A percentile compares a stretch with the other conserved stretches of the same genome.
Evolutionary conservation across 1,140 invertebrate species (phyloP).

Genomic region (Coelopa frigida): DNA sequence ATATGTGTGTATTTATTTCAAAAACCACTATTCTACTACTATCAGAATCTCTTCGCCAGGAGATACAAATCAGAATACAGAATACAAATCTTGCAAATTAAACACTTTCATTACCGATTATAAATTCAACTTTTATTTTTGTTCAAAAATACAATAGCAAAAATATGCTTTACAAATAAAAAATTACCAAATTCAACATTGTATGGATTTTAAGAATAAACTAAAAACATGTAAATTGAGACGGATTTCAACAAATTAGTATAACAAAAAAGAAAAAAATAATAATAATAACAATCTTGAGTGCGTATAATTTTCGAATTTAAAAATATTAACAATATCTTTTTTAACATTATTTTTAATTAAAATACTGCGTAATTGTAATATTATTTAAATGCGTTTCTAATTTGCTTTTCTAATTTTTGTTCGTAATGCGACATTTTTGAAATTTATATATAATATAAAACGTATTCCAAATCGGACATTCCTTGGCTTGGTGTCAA

Average conservation of each 20-base stretch:
- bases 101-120: too few species aligned
- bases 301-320: too few species aligned
- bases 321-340: too few species aligned
- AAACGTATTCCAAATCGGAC: slow-evolving; percentile 13
- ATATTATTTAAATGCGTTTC: background rate
- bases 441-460: slow-evolving; percentile 25
- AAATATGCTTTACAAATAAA: background rate
- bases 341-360: too few species aligned
- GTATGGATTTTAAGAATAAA: background rate
- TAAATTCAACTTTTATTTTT: too few species aligned
- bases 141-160: too few species aligned
- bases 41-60: background rate
- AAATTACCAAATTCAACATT: background rate
- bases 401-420: slow-evolving; percentile 4
- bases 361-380: slow-evolving; percentile 6
- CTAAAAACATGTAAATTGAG: slow-evolving; percentile 4
- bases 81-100: slow-evolving; percentile 1
- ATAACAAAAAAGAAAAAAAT: background rate
- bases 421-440: slow-evolving; percentile 27
- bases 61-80: background rate
- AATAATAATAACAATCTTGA: slow-evolving; percentile 2
- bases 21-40: background rate
- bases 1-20: slow-evolving; percentile 1
- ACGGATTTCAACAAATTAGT: background rate
- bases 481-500: background rate